A percentile compares a stretch with the other conserved stretches of the same genome.
These are phyloP conservation scores for Drosophila barbarae DNA, from an alignment of 2,888 invertebrate genomes.

Conservation along the genomic window DNA sequence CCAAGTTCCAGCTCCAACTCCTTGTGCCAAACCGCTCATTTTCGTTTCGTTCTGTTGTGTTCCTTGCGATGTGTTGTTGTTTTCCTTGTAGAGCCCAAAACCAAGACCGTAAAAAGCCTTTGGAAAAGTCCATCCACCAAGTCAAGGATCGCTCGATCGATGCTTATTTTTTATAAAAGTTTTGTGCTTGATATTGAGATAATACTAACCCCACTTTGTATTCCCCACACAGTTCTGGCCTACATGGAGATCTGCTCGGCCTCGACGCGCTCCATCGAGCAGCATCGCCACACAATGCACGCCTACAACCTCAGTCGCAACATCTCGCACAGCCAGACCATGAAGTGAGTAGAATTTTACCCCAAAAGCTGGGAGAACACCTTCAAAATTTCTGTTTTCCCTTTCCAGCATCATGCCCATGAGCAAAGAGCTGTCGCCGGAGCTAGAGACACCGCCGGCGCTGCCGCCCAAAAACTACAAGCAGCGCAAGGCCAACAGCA, in stretches of 20 bases:
- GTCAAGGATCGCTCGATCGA: constrained; percentile 30
- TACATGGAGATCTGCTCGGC: constrained; percentile 98
- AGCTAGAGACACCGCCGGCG: constrained; percentile 81
- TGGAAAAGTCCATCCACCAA: background rate
- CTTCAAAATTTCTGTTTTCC: background rate
- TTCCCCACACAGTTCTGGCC: constrained; percentile 88
- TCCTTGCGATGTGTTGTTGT: constrained; percentile 11
- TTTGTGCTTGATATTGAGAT: no score
- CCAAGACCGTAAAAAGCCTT: background rate
- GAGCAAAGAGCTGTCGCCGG: constrained; percentile 70
- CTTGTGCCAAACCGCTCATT: constrained; percentile 1
- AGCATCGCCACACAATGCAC: constrained; percentile 93
- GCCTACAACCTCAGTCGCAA: constrained; percentile 82
- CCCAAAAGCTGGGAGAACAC: background rate
- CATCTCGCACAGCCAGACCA: constrained; percentile 79
- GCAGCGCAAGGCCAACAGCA: constrained; percentile 64
- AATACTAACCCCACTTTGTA: constrained; percentile 1
- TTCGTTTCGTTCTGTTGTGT: constrained; percentile 15
- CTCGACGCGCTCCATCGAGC: constrained; percentile 86
- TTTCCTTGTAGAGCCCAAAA: constrained; percentile 10
- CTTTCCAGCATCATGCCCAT: constrained; percentile 67
- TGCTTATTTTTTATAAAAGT: constrained; percentile 17
- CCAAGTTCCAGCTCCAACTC: background rate
- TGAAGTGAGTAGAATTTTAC: constrained; percentile 74
- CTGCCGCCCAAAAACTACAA: constrained; percentile 83